Base-by-base conservation (phyloP, 2,888 invertebrate species). In the Actias luna region DNA sequence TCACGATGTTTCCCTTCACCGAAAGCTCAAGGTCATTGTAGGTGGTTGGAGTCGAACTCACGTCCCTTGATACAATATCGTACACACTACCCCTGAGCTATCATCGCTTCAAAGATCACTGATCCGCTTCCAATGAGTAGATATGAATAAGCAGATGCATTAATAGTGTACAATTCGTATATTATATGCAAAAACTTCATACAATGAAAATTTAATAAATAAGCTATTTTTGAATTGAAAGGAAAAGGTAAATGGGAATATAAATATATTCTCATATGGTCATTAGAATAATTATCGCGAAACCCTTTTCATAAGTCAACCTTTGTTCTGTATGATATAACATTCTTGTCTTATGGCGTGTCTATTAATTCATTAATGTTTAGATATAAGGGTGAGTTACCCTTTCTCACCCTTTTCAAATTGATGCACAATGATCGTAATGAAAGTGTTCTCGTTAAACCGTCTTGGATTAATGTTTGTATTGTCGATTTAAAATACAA, bases 311-410 rank as follows among this genome's bases (percentile, higher is more conserved):
- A 70, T 60, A 62, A 65, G 63, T 62, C 60, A 57, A 61, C 65
- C 63, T 59, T 71, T 67, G 60, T 69, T 69, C 60, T 67, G 57
- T 63, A 58, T 68, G 64, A 71, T 69, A 69, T 66, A 66, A 74
- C 72, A 75, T 77, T 78, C 73, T 74, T 70, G 70, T 73, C 71
- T 75, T 72, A 72, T 71, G 75, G 69, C 69, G 75, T 78, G 72
- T 79, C 75, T 79, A 81, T 83, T 79, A 80, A 84, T 85, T 81
- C 80, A 83, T 85, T 83, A 82, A 82, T 79, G 80, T 74, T 72
- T 74, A 72, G 78, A 76, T 74, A 83, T 80, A 80, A 81, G 75
- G 73, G 74, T 72, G 68, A 70, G 75, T 69, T 70, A 65, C 71
- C 73, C 68, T 65, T 69, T 73, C 75, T 74, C 69, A 85, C 84